phyloP scores from a whole-genome alignment of 2,797 vertebrate species.

The Bryconaethiops microstoma region DNA sequence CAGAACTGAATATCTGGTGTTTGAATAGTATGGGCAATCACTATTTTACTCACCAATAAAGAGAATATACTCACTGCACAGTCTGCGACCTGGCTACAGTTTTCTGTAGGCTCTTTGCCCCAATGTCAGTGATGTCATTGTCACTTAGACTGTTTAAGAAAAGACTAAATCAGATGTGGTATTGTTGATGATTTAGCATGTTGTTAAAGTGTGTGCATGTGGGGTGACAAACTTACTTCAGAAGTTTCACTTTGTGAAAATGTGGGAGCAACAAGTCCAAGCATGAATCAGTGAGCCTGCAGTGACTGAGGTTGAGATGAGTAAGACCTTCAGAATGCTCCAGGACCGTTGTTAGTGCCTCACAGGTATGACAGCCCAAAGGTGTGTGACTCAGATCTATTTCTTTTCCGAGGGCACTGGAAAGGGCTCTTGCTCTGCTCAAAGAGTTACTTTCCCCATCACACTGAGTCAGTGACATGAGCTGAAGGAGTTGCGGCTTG shows the following conservation, averaged over 20 bases:
- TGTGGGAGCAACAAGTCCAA: slow-evolving; percentile 45
- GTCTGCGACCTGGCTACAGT: background rate
- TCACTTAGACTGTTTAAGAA: slow-evolving; percentile 7
- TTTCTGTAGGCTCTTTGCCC: background rate
- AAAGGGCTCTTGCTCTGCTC: slow-evolving; percentile 33
- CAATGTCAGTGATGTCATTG: background rate
- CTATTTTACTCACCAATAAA: background rate
- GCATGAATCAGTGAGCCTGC: slow-evolving; percentile 50
- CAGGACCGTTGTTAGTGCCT: slow-evolving; percentile 47
- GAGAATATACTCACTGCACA: slow-evolving; percentile 1
- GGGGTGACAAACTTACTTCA: slow-evolving; percentile 53
- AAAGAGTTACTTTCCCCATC: background rate
- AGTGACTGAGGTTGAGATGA: slow-evolving; percentile 57
- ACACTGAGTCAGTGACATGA: slow-evolving; percentile 32
- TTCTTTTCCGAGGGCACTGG: slow-evolving; percentile 42
- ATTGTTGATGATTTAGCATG: background rate
- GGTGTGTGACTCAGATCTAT: slow-evolving; percentile 50
- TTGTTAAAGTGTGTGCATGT: background rate
- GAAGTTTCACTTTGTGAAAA: slow-evolving; percentile 51
- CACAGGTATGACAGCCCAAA: slow-evolving; percentile 42
- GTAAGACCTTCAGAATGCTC: slow-evolving; percentile 42
- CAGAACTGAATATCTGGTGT: background rate
- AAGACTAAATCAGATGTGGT: background rate
- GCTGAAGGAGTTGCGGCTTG: slow-evolving; percentile 41
- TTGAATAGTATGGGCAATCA: background rate